Conservation (phyloP, 2,888 invertebrate genomes). For the Sminthurides aquaticus region DNA sequence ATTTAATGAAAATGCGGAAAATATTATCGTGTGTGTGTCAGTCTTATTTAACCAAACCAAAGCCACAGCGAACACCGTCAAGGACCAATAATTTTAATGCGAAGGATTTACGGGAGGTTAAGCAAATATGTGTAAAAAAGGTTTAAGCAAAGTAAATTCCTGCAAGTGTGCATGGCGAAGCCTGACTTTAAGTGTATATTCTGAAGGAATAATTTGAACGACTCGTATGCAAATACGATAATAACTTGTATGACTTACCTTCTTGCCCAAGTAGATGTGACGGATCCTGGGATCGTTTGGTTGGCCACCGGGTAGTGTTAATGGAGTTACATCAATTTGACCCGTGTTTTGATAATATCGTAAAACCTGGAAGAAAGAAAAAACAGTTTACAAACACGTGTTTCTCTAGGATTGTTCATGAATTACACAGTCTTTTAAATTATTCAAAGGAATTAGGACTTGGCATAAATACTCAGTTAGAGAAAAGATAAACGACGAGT, state of each 20-base stretch:
- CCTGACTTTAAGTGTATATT: neutral
- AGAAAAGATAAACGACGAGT: too few species aligned
- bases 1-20: too few species aligned
- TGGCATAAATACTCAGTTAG: neutral
- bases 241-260: constrained; percentile 46
- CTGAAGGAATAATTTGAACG: too few species aligned
- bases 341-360: constrained; percentile 58
- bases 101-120: neutral
- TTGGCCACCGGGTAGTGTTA: constrained; percentile 79
- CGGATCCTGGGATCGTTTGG: constrained; percentile 83
- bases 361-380: constrained; percentile 49
- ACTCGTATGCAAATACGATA: too few species aligned
- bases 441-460: neutral
- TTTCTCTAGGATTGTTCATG: neutral
- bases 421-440: neutral
- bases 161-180: neutral
- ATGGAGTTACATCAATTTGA: constrained; percentile 65
- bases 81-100: neutral
- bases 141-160: neutral
- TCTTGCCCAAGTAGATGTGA: constrained; percentile 80
- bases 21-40: too few species aligned
- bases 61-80: too few species aligned
- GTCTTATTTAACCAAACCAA: too few species aligned
- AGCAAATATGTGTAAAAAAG: too few species aligned
- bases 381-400: constrained; percentile 1